Base-by-base conservation (phyloP, 2,888 invertebrate genomes). In the Dryococelus australis region DNA sequence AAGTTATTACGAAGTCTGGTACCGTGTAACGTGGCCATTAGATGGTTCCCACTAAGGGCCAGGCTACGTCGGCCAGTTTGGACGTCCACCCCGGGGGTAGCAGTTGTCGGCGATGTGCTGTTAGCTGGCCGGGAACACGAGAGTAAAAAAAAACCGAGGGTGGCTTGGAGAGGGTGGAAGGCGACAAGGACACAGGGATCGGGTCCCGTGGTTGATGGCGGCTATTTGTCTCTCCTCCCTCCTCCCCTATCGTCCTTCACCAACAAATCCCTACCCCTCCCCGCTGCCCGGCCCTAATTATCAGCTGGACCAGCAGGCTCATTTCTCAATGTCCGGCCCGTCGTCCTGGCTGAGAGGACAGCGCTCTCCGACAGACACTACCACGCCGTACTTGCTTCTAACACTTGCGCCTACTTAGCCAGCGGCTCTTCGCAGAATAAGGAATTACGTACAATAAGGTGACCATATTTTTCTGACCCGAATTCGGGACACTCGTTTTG, bases 151-250 rank as follows among this genome's bases (percentile, higher is more conserved):
- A 9, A 27, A 28, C 4, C 1, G n/a, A 24, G 80, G 27, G 83
- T 28, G 20, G 83, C 6, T 27, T n/a, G 83, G 35, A 28, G 16
- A n/a, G 83, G 83, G 83, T 6, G 28, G 83, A 24, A 35, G 28
- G 43, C 65, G 83, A 83, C 83, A 83, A 24, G 65, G 65, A 65
- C 65, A 65, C 65, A 20, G 65, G 65, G 65, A 65, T 65, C 65
- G 65, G 65, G n/a, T n/a, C 20, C 24, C 65, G 65, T 65, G 65
- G 65, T 65, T 65, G 65, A 65, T 65, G 65, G n/a, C 24, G 65
- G 65, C 65, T 65, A 65, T 65, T 65, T 65, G 65, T 65, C 65
- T 65, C 65, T 65, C 65, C 65, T 24, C 65, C 65, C 24, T 24
- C n/a, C 24, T 65, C n/a, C 65, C 65, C 65, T 4, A 35, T n/a